Percentiles rank a stretch among this genome's conserved stretches.
Evolutionary conservation across 2,797 vertebrate genomes (phyloP).

Genomic region (Rhincodon typus): DNA sequence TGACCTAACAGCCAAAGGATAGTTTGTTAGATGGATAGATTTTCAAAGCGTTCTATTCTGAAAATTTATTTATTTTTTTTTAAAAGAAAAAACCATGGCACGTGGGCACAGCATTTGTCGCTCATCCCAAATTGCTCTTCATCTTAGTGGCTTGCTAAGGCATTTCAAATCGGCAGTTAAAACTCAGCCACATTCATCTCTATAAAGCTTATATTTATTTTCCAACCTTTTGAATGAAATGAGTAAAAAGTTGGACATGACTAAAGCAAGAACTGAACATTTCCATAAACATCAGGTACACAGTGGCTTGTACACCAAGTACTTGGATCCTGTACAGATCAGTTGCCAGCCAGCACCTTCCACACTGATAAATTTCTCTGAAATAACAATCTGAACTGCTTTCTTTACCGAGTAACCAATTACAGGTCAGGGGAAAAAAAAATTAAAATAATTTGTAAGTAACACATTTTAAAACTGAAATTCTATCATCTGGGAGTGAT

Average conservation of each 20-base stretch:
- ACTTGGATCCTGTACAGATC: not conserved
- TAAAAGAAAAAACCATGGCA: too few species aligned
- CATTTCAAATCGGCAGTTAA: too few species aligned
- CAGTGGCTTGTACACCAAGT: not conserved
- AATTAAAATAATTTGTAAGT: too few species aligned
- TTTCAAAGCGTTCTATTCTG: not conserved
- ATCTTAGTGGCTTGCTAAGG: too few species aligned
- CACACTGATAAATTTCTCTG: not conserved
- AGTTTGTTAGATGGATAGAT: not conserved
- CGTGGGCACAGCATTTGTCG: too few species aligned
- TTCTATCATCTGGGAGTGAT: not conserved
- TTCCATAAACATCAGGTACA: constrained; percentile 21
- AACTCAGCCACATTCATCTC: too few species aligned
- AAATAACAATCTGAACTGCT: constrained; percentile 25
- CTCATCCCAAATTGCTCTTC: too few species aligned
- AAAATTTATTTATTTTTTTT: not conserved
- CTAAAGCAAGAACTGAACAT: not conserved
- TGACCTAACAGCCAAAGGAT: not conserved
- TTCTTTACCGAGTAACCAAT: not conserved
- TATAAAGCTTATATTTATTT: not conserved
- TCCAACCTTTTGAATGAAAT: not conserved
- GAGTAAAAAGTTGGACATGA: not conserved
- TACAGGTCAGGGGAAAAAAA: not conserved
- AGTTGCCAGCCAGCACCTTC: constrained; percentile 13
- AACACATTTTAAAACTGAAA: not conserved